Evolutionary conservation across 1,140 invertebrate species (phyloP), one percentile per base, ranked within the genome.

Genomic region (Kradibia gibbosae): DNA sequence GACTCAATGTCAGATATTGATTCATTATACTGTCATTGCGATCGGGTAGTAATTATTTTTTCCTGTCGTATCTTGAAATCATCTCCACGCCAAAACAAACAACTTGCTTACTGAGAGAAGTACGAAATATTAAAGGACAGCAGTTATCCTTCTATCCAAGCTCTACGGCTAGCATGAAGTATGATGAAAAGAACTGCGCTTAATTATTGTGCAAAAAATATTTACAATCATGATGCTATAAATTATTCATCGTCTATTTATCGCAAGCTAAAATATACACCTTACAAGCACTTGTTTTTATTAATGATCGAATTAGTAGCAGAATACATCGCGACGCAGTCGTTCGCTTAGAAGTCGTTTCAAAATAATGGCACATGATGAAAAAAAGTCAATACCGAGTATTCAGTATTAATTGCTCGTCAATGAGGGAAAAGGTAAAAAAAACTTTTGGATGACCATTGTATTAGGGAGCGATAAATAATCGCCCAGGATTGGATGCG

Each of bases 141-240:
- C 42, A 13, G 13, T 45, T 45, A 13, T n/a, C 42, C 22, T 53
- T 3, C 15, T 20, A 53, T 62, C 11, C 57, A 10, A 15, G 10
- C 57, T 3, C 57, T 62, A 62, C 28, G 25, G 22, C 15, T 36
- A 36, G 31, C 15, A 36, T 17, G 60, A 3, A 22, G 7, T 15
- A 36, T 17, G 31, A 10, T 11, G 10, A 36, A 65, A 36, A 65
- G 4, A 22, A 3, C 50, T 3, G 31, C 17, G 36, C 60, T 36
- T 65, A 36, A 62, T 62, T 62, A 31, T 62, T 62, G 57, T 62
- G n/a, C 34, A 62, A 31, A 28, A 62, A 62, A 62, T 62, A 62
- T 62, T 62, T 62, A 62, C 34, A 62, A 62, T 62, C 25, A 15
- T 20, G 3, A 34, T 65, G 8, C 13, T 15, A 65, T n/a, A 0